Evolutionary conservation across 2,888 invertebrate species (phyloP), one percentile per base, ranked within the genome.

Genomic region (Lomographa bimaculata): DNA sequence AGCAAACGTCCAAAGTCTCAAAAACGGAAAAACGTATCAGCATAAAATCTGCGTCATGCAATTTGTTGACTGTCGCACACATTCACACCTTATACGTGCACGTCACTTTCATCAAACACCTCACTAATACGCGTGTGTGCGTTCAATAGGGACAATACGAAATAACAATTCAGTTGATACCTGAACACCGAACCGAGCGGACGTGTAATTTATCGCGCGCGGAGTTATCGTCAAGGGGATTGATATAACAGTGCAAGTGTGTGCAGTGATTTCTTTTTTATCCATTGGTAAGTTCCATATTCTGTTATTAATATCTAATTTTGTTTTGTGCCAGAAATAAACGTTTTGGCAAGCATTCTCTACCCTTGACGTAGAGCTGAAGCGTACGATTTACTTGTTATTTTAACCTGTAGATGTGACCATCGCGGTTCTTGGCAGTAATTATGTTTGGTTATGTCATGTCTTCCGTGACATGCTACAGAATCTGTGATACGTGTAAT

Each of bases 341-440:
- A 71, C 60, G 52, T 53, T 72, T 84, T 85, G 84, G 84, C 84
- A 84, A 67, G 45, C 58, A 21, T 40, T 45, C 49, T 61, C 42
- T 74, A 79, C 73, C 84, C 85, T 86, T 85, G 68, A 64, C 52
- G 56, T 57, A 53, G 53, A 54, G 29, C 34, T 35, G 41, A 40
- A 40, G 26, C 34, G 39, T 27, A 21, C 20, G 28, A 9, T 40
- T 41, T 35, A 30, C 23, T 39, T 26, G 35, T 30, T 34, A 11
- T 41, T 35, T 29, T 24, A 34, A 29, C 14, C 25, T 8, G n/a
- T 20, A 7, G 20, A 5, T 20, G 7, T 25, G 28, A 10, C 32
- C 34, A 9, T 35, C 35, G 21, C 10, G 7, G 10, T 27, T 41
- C 41, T 41, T 41, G 41, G 41, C 41, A 41, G 23, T 41, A 20